These are phyloP conservation scores for Pteropus alecto DNA, from an alignment of 2,113 vertebrate genomes.

Conservation along the genomic window DNA sequence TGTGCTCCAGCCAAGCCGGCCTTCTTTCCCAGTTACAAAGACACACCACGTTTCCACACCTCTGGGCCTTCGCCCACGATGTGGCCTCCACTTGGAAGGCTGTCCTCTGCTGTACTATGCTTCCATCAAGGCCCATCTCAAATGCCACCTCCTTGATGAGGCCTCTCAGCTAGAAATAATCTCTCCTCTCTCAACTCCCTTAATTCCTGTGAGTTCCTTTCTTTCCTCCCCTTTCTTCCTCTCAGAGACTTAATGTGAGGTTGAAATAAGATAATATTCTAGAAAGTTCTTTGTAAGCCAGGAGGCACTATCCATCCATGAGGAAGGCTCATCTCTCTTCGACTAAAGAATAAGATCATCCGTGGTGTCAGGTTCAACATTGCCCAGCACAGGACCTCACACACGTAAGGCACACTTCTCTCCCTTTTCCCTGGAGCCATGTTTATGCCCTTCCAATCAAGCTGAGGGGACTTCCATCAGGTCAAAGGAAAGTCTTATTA, in stretches of 20 bases:
- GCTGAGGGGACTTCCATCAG: not conserved
- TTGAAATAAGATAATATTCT: not conserved
- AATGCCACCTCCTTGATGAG: not conserved
- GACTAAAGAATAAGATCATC: not conserved
- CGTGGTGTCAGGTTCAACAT: too few species aligned
- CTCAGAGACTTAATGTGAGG: not conserved
- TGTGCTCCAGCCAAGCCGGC: not conserved
- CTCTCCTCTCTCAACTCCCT: not conserved
- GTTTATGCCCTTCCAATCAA: not conserved
- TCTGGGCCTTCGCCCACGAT: not conserved
- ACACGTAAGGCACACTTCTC: not conserved
- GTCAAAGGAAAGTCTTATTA: not conserved
- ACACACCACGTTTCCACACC: not conserved
- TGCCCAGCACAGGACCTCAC: not conserved
- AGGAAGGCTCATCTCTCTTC: not conserved
- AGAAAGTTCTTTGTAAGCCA: not conserved
- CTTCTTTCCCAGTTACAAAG: not conserved
- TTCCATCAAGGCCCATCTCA: not conserved
- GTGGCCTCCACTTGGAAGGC: not conserved
- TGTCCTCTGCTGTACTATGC: not conserved
- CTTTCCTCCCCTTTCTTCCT: not conserved
- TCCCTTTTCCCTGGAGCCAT: not conserved
- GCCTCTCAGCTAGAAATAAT: not conserved
- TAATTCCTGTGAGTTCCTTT: not conserved
- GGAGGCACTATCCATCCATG: not conserved